Evolutionary conservation across 2,888 invertebrate species (phyloP).

Genomic region (Diadegma fenestrale): DNA sequence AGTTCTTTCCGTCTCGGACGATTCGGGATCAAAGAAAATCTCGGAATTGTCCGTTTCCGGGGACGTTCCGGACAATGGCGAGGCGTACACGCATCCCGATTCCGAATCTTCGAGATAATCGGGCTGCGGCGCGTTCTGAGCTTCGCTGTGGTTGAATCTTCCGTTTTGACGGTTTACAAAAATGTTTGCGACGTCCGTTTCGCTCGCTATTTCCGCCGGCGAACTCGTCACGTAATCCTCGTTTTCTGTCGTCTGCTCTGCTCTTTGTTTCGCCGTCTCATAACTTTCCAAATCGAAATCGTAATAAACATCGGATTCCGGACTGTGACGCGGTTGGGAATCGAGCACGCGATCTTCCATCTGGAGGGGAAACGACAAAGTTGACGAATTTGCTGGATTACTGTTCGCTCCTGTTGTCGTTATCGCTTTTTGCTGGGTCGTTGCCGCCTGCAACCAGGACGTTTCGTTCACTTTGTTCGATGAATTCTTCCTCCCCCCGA

Average conservation of each 20-base stretch:
- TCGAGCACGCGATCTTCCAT: conserved; percentile 80
- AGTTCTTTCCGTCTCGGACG: conserved; percentile 78
- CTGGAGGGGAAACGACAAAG: conserved; percentile 70
- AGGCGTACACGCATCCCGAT: conserved; percentile 86
- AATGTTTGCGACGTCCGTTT: conserved; percentile 85
- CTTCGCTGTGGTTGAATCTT: conserved; percentile 75
- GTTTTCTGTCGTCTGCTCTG: neutral
- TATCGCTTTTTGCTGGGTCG: conserved; percentile 68
- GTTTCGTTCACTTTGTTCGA: conserved; percentile 75
- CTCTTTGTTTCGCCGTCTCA: conserved; percentile 77
- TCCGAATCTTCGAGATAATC: conserved; percentile 82
- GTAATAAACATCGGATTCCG: conserved; percentile 80
- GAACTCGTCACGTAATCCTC: conserved; percentile 89
- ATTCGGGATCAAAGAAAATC: conserved; percentile 80
- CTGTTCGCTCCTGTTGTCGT: conserved; percentile 67
- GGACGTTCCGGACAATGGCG: conserved; percentile 79
- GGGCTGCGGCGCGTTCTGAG: conserved; percentile 85
- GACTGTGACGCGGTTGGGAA: conserved; percentile 85
- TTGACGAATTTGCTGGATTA: neutral
- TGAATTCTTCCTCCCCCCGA: neutral
- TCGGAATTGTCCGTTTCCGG: conserved; percentile 85
- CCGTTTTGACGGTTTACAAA: conserved; percentile 81
- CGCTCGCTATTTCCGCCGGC: conserved; percentile 87
- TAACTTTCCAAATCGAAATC: conserved; percentile 77
- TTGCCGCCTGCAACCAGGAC: conserved; percentile 76